Evolutionary conservation across 2,113 vertebrate genomes (phyloP), one percentile per base, ranked within the genome.

Genomic region (Eolophus roseicapilla): DNA sequence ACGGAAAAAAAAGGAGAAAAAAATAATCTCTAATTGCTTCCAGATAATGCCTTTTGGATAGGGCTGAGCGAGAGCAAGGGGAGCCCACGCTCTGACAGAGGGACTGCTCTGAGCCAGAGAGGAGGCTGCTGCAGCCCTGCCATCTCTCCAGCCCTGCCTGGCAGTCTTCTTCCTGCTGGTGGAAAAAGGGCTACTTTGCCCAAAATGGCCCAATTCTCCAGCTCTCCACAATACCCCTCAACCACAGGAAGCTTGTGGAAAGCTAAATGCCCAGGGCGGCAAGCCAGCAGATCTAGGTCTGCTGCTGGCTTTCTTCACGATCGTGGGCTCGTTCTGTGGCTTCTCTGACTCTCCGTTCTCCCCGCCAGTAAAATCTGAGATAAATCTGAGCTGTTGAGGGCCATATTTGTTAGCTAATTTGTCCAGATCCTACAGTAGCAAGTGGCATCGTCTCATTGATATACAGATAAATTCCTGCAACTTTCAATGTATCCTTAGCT

Each of bases 1-100:
- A 97, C 86, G 89, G 96, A 89, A 97, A 83, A 97, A 84, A 53
- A 62, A 71, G 75, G 95, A 90, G 44, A 57, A 52, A 23, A 3
- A 76, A 39, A 76, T 91, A 64, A 73, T 88, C 86, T 97, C 83
- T 97, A 97, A 97, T 97, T 97, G 97, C 96, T 98, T 98, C 97
- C 98, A 98, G 97, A 97, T 91, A 97, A 95, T 96, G 87, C 62
- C 41, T 65, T 25, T 80, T 63, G 43, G 96, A 96, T 50, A 79
- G 75, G 52, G 89, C 95, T 94, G 92, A 47, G 83, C 47, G 46
- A 89, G 87, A 93, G 76, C 76, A 53, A 71, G 73, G 82, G 73
- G 86, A 94, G 87, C 92, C 95, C 82, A 9, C 1, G 49, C 86
- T 96, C 86, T 92, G 90, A 90, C 82, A 79, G 76, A 92, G 86